These are phyloP conservation scores for Heliconius hermathena DNA, from an alignment of 1,140 invertebrate genomes.

Conservation along the genomic window DNA sequence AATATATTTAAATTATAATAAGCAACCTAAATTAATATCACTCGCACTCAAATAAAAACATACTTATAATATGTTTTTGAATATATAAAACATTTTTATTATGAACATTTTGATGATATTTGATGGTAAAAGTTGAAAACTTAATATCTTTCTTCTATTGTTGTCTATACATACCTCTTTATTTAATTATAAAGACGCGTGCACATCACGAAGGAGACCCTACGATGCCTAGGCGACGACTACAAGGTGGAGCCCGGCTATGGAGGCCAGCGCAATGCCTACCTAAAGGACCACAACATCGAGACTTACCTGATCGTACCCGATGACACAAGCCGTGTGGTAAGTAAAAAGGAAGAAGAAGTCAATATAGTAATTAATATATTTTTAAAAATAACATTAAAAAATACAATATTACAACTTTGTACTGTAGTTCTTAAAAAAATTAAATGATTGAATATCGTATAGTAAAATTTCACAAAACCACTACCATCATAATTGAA, in stretches of 20 bases:
- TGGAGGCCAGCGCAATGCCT: conserved; percentile 91
- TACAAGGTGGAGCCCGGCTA: conserved; percentile 95
- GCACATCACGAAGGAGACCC: conserved; percentile 96
- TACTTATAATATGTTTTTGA: no score
- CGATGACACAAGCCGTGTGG: conserved; percentile 85
- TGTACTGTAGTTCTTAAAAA: no score
- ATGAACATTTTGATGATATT: no score
- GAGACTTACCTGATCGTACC: conserved; percentile 95
- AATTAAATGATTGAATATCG: neutral
- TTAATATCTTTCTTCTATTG: no score
- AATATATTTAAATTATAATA: no score
- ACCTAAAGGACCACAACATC: conserved; percentile 95
- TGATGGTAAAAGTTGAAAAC: no score
- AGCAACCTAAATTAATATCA: no score
- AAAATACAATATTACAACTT: no score
- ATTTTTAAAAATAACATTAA: no score
- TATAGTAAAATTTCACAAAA: neutral
- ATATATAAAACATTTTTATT: no score
- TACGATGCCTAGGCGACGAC: conserved; percentile 91
- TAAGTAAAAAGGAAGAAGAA: conserved; percentile 57
- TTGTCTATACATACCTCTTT: neutral
- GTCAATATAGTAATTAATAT: no score
- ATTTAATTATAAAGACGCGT: conserved; percentile 86
- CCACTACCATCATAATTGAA: neutral
- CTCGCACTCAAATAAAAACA: no score